phyloP scores from a whole-genome alignment of 92 coral and sea anemone genomes.

The Parazoanthus darwini region DNA sequence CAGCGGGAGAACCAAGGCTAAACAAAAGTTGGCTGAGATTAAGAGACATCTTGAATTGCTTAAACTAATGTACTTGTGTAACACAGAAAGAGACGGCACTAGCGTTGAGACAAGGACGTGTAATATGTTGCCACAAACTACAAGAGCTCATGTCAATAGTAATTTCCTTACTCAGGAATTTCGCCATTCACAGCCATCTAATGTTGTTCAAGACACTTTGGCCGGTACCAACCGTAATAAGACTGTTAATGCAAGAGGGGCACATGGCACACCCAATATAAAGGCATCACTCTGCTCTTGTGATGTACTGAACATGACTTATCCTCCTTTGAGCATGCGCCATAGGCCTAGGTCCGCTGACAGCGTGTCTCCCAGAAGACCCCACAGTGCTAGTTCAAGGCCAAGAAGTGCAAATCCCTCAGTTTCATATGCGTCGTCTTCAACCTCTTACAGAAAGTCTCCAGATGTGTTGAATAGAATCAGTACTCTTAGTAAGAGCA shows the following conservation, averaged over 20 bases:
- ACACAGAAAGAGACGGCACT: not conserved
- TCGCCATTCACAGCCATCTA: not conserved
- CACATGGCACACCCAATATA: not conserved
- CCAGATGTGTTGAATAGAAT: constrained; percentile 36
- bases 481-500: not conserved
- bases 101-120: not conserved
- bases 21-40: constrained; percentile 15
- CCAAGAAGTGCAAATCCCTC: constrained; percentile 25
- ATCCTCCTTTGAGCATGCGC: not conserved
- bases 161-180: not conserved
- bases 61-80: not conserved
- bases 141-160: not conserved
- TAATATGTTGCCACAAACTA: not conserved
- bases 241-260: not conserved
- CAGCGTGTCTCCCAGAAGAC: not conserved
- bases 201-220: not conserved
- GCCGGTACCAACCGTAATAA: not conserved
- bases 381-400: not conserved
- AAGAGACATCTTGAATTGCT: constrained; percentile 24
- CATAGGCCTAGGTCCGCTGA: constrained; percentile 18
- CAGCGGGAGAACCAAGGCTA: not conserved
- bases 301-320: not conserved
- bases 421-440: not conserved
- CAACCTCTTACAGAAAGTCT: constrained; percentile 18
- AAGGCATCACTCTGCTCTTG: not conserved